Evolutionary conservation across 2,888 invertebrate species (phyloP), one percentile per base, ranked within the genome.

Genomic region (Cinara cedri): DNA sequence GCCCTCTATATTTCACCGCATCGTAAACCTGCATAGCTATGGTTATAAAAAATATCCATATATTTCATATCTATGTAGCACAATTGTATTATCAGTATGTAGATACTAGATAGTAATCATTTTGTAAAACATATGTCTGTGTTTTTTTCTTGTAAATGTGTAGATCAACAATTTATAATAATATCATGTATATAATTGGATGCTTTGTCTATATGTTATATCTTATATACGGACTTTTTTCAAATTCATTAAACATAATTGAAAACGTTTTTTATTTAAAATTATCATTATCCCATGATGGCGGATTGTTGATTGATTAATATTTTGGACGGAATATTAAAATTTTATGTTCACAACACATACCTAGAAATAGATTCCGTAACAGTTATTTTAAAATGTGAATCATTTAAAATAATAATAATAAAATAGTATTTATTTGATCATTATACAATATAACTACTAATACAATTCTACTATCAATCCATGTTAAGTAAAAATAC

Each of bases 51-150:
- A n/a, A n/a, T n/a, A n/a, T n/a, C n/a, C n/a, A n/a, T n/a, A n/a
- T n/a, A n/a, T n/a, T n/a, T n/a, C n/a, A n/a, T n/a, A n/a, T n/a
- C n/a, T n/a, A n/a, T n/a, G n/a, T n/a, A n/a, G n/a, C n/a, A n/a
- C n/a, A n/a, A n/a, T n/a, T n/a, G n/a, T n/a, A n/a, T n/a, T n/a
- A n/a, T n/a, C n/a, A n/a, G n/a, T n/a, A n/a, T n/a, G n/a, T 34
- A 34, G 34, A 34, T 6, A 34, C 34, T 34, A 34, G 34, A 34
- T 34, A 34, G 34, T 34, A 4, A 34, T 34, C 34, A 34, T 34
- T 34, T 34, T 3, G 14, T n/a, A 19, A 72, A 72, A 72, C 72
- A 72, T 72, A 72, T 72, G 72, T 49, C 60, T 13, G 21, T 46
- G 24, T 72, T 60, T 72, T 72, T 42, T 44, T 26, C 9, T 49